These are phyloP conservation scores for Nerophis ophidion DNA, from an alignment of 2,113 vertebrate species.

Conservation along the genomic window DNA sequence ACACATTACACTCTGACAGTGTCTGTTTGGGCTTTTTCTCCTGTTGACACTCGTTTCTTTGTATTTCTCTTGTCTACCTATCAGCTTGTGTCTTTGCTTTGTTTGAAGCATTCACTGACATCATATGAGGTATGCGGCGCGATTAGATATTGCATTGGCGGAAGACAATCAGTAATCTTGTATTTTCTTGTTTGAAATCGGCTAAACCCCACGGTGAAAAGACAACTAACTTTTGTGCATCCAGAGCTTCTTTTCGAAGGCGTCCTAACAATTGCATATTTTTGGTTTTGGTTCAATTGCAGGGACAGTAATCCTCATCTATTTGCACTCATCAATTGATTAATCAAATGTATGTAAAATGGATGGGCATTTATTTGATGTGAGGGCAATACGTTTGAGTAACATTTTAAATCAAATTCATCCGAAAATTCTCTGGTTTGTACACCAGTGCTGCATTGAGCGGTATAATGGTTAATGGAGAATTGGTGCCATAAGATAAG, in stretches of 20 bases:
- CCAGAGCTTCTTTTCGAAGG: not conserved
- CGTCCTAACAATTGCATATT: not conserved
- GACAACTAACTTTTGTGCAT: not conserved
- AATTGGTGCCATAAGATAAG: constrained; percentile 12
- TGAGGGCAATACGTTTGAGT: no score
- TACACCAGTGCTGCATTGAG: no score
- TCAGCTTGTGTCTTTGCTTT: constrained; percentile 12
- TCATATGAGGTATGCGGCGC: not conserved
- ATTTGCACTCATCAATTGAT: no score
- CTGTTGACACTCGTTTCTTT: constrained; percentile 22
- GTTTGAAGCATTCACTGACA: constrained; percentile 18
- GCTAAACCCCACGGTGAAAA: not conserved
- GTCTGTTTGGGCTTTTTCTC: constrained; percentile 36
- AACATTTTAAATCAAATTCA: no score
- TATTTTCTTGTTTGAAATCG: not conserved
- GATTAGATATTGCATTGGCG: not conserved
- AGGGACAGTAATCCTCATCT: no score
- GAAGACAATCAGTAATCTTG: not conserved
- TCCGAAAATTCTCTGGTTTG: no score
- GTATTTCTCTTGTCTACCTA: constrained; percentile 12
- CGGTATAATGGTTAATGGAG: no score
- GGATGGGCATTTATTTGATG: no score
- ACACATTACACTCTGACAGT: not conserved
- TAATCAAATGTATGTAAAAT: no score
- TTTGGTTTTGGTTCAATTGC: not conserved